Evolutionary conservation across 2,888 invertebrate genomes (phyloP).

Genomic region (Geophilus truncorum): DNA sequence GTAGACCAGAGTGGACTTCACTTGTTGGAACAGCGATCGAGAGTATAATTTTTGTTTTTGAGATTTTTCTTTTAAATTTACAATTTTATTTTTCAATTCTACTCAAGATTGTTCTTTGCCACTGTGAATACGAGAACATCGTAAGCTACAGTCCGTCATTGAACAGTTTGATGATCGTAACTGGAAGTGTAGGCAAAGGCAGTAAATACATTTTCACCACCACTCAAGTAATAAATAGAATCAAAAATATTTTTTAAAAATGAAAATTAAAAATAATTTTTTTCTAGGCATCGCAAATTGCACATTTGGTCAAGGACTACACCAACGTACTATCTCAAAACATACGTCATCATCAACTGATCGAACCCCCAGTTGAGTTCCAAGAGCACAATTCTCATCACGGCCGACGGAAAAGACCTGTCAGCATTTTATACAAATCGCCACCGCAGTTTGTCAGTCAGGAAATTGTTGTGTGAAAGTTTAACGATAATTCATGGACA

Average conservation of each 20-base stretch:
- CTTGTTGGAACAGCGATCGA: conserved; percentile 75
- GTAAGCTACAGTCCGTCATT: conserved; percentile 86
- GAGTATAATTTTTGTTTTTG: conserved; percentile 42
- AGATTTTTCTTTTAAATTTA: not conserved
- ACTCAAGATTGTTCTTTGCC: conserved; percentile 71
- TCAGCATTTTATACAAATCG: conserved; percentile 42
- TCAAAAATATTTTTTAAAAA: not conserved
- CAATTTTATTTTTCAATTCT: not conserved
- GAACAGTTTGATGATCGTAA: conserved; percentile 88
- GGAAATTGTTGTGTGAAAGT: conserved; percentile 38
- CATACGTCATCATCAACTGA: conserved; percentile 33
- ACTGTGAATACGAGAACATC: conserved; percentile 84
- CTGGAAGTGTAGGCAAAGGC: conserved; percentile 78
- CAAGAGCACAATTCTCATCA: conserved; percentile 34
- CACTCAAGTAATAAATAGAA: conserved; percentile 62
- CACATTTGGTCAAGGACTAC: conserved; percentile 85
- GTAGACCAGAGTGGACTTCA: conserved; percentile 90
- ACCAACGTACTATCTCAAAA: conserved; percentile 57
- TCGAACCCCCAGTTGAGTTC: conserved; percentile 25
- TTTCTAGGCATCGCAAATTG: conserved; percentile 84
- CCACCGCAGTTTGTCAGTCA: conserved; percentile 41
- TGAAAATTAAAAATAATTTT: conserved; percentile 35
- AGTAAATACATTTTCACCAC: conserved; percentile 91
- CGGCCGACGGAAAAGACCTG: conserved; percentile 39
- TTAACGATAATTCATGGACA: not conserved